Evolutionary conservation across 2,797 vertebrate species (phyloP).

Genomic region (Nothura maculosa): DNA sequence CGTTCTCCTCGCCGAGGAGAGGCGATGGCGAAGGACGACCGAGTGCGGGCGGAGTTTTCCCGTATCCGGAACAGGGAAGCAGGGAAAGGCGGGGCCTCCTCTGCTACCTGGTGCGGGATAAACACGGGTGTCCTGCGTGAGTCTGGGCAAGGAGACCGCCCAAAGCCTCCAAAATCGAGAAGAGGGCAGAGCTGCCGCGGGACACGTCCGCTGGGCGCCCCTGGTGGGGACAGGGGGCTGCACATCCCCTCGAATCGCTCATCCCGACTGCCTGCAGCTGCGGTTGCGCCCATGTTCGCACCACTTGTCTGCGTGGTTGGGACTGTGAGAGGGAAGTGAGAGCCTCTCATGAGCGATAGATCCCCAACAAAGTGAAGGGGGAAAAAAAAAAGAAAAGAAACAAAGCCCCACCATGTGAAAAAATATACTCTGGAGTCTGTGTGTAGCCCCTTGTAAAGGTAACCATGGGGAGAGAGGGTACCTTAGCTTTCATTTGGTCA

Average conservation of each 20-base stretch:
- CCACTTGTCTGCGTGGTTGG: background rate
- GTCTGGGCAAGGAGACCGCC: fast-evolving
- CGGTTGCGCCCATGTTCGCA: background rate
- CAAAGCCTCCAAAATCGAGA: background rate
- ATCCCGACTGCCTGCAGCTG: background rate
- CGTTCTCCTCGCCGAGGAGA: fast-evolving
- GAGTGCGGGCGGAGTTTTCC: background rate
- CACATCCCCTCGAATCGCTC: background rate
- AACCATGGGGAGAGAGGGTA: background rate
- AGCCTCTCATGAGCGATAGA: background rate
- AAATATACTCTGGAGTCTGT: background rate
- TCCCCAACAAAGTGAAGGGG: background rate
- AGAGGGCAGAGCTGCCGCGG: fast-evolving
- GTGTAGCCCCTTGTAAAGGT: background rate
- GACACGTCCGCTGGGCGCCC: background rate
- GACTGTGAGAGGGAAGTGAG: background rate
- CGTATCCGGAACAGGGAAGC: background rate
- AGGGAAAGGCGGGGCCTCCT: background rate
- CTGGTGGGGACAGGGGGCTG: background rate
- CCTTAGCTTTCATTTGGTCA: fast-evolving
- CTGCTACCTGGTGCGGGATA: fast-evolving
- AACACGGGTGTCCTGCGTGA: no score
- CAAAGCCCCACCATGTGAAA: background rate
- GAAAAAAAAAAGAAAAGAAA: background rate
- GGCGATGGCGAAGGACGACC: no score